Conservation (phyloP, 2,113 vertebrate genomes). For the Hassar affinis region DNA sequence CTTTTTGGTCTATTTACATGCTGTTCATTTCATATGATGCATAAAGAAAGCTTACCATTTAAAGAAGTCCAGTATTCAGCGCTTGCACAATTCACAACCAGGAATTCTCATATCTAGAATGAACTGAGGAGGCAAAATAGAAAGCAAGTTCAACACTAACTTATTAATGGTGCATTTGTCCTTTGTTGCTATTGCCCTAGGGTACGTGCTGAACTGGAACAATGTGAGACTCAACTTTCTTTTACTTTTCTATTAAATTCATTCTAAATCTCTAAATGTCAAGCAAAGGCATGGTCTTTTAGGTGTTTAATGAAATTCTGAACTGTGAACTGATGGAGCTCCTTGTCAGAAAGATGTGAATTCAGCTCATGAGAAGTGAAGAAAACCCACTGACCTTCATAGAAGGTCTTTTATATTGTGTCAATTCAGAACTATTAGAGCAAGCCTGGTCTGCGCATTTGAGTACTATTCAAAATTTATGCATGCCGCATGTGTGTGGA, state of each 20-base stretch:
- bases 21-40: not conserved
- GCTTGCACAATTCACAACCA: not conserved
- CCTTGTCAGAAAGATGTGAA: slow-evolving; percentile 15
- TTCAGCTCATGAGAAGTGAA: slow-evolving; percentile 13
- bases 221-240: slow-evolving; percentile 31
- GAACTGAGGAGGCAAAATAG: slow-evolving; percentile 44
- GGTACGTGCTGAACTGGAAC: slow-evolving; percentile 36
- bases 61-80: slow-evolving; percentile 14
- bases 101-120: slow-evolving; percentile 34
- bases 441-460: not conserved
- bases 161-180: slow-evolving; percentile 53
- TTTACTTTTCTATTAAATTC: slow-evolving; percentile 38
- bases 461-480: slow-evolving; percentile 27
- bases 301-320: slow-evolving; percentile 26
- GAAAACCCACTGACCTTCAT: slow-evolving; percentile 46
- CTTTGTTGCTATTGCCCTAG: slow-evolving; percentile 55
- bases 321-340: slow-evolving; percentile 13
- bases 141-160: slow-evolving; percentile 43
- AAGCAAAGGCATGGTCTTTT: slow-evolving; percentile 21
- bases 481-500: not conserved
- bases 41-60: slow-evolving; percentile 52
- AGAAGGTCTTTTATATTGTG: not conserved
- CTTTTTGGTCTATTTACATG: not conserved
- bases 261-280: slow-evolving; percentile 27
- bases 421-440: slow-evolving; percentile 20